A percentile compares a stretch with the other conserved stretches of the same genome.
Conservation (phyloP, 2,888 invertebrate genomes). For the Byasa hedistus region DNA sequence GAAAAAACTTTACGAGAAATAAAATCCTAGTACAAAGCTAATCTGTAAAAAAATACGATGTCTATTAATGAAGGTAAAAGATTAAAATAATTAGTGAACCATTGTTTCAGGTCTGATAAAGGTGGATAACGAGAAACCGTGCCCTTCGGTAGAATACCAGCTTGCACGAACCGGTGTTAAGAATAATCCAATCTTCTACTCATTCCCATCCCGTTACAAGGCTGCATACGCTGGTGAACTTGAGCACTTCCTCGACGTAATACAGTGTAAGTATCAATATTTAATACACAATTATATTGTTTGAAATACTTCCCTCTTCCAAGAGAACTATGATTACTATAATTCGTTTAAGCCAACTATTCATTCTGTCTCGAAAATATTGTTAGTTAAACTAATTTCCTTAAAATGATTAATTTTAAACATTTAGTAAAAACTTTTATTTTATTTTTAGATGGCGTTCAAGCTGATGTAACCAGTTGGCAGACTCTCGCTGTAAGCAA, state of each 20-base stretch:
- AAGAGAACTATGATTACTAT: not conserved
- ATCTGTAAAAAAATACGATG: too few species aligned
- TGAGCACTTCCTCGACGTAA: constrained; percentile 80
- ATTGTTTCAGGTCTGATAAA: constrained; percentile 61
- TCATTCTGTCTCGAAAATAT: not conserved
- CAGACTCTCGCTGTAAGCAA: constrained; percentile 80
- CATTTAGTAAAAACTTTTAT: constrained; percentile 35
- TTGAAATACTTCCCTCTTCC: not conserved
- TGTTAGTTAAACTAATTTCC: not conserved
- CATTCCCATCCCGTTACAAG: constrained; percentile 80
- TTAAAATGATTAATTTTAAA: not conserved
- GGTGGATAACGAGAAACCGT: constrained; percentile 77
- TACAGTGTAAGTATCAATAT: constrained; percentile 60
- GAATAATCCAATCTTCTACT: constrained; percentile 78
- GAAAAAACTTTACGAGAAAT: not conserved
- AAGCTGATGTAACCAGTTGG: constrained; percentile 63
- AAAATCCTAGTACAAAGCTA: too few species aligned
- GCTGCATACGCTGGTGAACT: constrained; percentile 76
- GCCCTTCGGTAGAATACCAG: constrained; percentile 63
- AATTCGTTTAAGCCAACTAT: not conserved
- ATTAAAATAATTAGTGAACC: not conserved
- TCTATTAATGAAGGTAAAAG: not conserved
- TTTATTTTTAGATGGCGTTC: constrained; percentile 38
- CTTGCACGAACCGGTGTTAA: constrained; percentile 59
- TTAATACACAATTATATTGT: not conserved